Conservation (phyloP, 2,888 invertebrate species). For the Orchesellides sinensis region DNA sequence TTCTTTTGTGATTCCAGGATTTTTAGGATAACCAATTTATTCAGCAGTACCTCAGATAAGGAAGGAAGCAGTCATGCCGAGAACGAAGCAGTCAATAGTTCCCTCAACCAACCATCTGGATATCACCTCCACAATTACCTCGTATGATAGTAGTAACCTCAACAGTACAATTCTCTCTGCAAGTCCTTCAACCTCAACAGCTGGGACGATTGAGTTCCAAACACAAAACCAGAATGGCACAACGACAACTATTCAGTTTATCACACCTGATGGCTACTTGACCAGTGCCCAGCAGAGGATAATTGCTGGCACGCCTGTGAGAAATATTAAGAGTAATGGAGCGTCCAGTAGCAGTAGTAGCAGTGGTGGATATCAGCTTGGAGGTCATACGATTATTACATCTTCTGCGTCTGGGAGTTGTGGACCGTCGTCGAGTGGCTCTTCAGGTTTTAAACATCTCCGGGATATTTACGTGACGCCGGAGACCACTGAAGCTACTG, state of each 20-base stretch:
- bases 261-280: slow-evolving; percentile 51
- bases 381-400: slow-evolving; percentile 25
- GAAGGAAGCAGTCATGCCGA: slow-evolving; percentile 31
- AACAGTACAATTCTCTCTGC: slow-evolving; percentile 16
- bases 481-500: slow-evolving; percentile 69
- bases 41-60: background rate
- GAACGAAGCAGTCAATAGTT: slow-evolving; percentile 48
- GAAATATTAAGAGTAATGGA: slow-evolving; percentile 45
- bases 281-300: slow-evolving; percentile 51
- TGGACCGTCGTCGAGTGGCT: background rate
- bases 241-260: slow-evolving; percentile 50
- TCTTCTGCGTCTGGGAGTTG: slow-evolving; percentile 15
- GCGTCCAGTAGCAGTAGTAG: slow-evolving; percentile 5
- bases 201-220: slow-evolving; percentile 52
- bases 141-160: slow-evolving; percentile 15
- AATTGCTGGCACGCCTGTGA: slow-evolving; percentile 48
- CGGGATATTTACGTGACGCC: slow-evolving; percentile 56
- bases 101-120: slow-evolving; percentile 48
- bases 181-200: slow-evolving; percentile 33
- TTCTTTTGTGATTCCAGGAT: background rate
- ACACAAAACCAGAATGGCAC: slow-evolving; percentile 43
- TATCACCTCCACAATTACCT: slow-evolving; percentile 17
- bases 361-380: background rate
- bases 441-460: slow-evolving; percentile 34
- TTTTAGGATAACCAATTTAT: background rate